Base-by-base conservation (phyloP, 2,888 invertebrate species). In the Caradrina kadenii region DNA sequence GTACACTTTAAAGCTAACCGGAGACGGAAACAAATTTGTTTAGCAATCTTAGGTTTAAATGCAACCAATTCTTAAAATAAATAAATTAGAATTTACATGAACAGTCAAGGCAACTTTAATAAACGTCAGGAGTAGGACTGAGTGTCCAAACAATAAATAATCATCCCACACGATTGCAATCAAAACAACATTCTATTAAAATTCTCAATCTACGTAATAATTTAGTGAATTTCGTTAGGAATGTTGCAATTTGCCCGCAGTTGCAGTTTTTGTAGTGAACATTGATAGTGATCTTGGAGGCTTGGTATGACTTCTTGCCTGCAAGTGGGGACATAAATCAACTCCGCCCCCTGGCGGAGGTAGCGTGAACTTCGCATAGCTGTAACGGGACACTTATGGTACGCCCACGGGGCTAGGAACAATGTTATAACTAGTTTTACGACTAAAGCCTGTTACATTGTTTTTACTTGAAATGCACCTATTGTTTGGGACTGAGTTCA, bases 111-210 rank as follows among this genome's bases (percentile, higher is more conserved):
- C 6, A 63, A 31, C 21, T 45, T 53, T 8, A 8, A 67, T 19
- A 31, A 49, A 21, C 17, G 10, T 48, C 21, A 39, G 39, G 35
- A 35, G 8, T 35, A 8, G 35, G 8, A 48, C 21, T 8, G 19
- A 76, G 50, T 31, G 55, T 48, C 22, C 31, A 15, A 78, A 79
- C 50, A 80, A 80, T 68, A 75, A 69, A 80, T 56, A 70, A 48
- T 13, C 76, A 49, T 66, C 76, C 76, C 55, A 80, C 81, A 56
- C 60, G 49, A 56, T 53, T 63, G 15, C 42, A 65, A 59, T 62
- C 80, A 69, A 59, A 76, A 63, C 76, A 74, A 68, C 68, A 76
- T 76, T 76, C 64, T 63, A 79, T 79, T 76, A 67, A 79, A 67
- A 68, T 68, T 67, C 76, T 59, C 63, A 68, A 56, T 68, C 60